Conservation (phyloP, 2,797 vertebrate species). For the Pyrocephalus nanus region DNA sequence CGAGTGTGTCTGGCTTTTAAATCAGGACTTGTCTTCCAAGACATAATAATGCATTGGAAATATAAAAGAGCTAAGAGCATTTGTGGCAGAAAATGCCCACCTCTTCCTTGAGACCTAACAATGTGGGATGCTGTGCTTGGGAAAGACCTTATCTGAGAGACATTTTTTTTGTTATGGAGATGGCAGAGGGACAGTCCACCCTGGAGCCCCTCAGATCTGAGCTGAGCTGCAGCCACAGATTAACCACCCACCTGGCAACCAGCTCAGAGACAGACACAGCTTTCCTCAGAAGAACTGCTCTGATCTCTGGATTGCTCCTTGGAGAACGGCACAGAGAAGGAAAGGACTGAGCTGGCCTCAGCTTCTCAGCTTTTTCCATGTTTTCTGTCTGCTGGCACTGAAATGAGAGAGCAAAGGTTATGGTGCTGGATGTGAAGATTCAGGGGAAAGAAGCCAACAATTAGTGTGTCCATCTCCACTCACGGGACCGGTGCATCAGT, state of each 20-base stretch:
- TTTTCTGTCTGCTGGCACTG: neutral
- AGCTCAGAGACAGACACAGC: slow-evolving; percentile 54
- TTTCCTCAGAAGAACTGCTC: slow-evolving; percentile 12
- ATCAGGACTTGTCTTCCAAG: neutral
- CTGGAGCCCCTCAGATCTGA: neutral
- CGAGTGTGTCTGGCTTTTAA: neutral
- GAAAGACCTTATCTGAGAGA: neutral
- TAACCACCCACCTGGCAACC: slow-evolving; percentile 52
- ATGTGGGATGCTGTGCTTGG: neutral
- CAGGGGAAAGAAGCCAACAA: neutral
- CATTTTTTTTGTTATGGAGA: neutral
- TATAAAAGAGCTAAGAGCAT: neutral
- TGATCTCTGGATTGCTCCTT: neutral
- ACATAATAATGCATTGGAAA: neutral
- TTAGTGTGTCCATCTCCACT: neutral
- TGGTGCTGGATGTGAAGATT: neutral
- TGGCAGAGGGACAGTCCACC: neutral
- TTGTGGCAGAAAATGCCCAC: neutral
- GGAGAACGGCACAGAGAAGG: neutral
- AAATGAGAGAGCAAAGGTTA: neutral
- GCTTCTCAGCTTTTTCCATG: slow-evolving; percentile 25
- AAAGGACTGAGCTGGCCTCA: slow-evolving; percentile 11
- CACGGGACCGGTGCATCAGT: neutral
- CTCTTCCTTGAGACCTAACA: neutral
- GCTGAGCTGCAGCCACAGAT: neutral